These are phyloP conservation scores for Andrena chrysosceles DNA, from an alignment of 2,888 invertebrate genomes.

Conservation along the genomic window DNA sequence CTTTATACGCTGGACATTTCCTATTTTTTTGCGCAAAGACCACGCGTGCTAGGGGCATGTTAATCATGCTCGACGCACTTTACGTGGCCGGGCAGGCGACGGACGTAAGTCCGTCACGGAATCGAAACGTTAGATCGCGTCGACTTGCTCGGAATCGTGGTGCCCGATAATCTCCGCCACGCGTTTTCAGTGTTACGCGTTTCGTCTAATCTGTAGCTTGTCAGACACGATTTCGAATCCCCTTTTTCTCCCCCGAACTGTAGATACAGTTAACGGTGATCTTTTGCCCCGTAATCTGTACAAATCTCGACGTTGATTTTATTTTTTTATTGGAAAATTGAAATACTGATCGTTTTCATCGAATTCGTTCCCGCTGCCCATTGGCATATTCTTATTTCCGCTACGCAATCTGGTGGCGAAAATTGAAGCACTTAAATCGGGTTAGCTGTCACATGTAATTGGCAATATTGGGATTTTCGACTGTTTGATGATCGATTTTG, in stretches of 20 bases:
- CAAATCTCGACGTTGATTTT: no score
- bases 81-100: constrained; percentile 36
- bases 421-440: no score
- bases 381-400: no score
- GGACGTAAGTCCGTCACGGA: constrained; percentile 44
- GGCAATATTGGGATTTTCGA: no score
- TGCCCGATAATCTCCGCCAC: constrained; percentile 8
- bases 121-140: constrained; percentile 43
- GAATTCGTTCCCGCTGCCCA: neutral
- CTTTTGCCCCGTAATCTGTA: no score
- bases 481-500: no score
- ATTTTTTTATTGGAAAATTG: constrained; percentile 14
- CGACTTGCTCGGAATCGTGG: constrained; percentile 19
- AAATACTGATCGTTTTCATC: constrained; percentile 10
- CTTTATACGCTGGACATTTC: constrained; percentile 21
- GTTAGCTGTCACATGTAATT: no score
- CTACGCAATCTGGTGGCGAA: no score
- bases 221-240: neutral
- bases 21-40: constrained; percentile 59
- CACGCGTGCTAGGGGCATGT: constrained; percentile 75
- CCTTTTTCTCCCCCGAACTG: neutral
- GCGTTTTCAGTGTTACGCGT: constrained; percentile 8
- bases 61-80: constrained; percentile 74
- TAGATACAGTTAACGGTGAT: no score
- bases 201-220: neutral